Percentiles rank a stretch among this genome's conserved stretches.
Evolutionary conservation across 1,140 invertebrate genomes (phyloP).

Genomic region (Hycleus cichorii): DNA sequence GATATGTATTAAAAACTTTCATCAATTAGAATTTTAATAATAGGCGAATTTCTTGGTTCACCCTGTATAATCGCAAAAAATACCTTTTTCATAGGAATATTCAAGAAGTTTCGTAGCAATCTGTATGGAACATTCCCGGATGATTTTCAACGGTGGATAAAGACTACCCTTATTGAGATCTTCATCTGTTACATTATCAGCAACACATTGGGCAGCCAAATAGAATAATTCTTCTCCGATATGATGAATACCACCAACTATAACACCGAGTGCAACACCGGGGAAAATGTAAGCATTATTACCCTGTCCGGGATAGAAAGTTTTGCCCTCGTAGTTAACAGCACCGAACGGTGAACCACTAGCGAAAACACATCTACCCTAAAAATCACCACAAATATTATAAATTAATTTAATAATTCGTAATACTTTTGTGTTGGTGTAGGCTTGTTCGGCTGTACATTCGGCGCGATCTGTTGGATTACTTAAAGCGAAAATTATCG

Average conservation of each 20-base stretch:
- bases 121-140: conserved; percentile 79
- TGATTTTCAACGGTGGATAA: conserved; percentile 87
- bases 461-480: conserved; percentile 96
- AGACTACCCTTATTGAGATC: conserved; percentile 81
- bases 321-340: conserved; percentile 68
- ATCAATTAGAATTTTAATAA: too few species aligned
- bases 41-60: too few species aligned
- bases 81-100: conserved; percentile 80
- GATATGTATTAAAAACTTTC: too few species aligned
- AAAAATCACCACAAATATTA: conserved; percentile 21
- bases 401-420: not conserved
- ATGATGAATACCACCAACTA: conserved; percentile 76
- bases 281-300: conserved; percentile 98
- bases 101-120: conserved; percentile 82
- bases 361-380: conserved; percentile 85
- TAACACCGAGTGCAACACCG: conserved; percentile 84
- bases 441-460: conserved; percentile 91
- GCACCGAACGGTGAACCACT: conserved; percentile 88
- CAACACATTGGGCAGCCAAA: conserved; percentile 76
- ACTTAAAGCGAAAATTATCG: conserved; percentile 91
- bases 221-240: conserved; percentile 88
- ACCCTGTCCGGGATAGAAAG: conserved; percentile 84
- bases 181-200: conserved; percentile 73
- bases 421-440: conserved; percentile 73
- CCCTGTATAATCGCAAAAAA: conserved; percentile 19